Evolutionary conservation across 2,888 invertebrate genomes (phyloP).

Genomic region (Oxyscelio sp.): DNA sequence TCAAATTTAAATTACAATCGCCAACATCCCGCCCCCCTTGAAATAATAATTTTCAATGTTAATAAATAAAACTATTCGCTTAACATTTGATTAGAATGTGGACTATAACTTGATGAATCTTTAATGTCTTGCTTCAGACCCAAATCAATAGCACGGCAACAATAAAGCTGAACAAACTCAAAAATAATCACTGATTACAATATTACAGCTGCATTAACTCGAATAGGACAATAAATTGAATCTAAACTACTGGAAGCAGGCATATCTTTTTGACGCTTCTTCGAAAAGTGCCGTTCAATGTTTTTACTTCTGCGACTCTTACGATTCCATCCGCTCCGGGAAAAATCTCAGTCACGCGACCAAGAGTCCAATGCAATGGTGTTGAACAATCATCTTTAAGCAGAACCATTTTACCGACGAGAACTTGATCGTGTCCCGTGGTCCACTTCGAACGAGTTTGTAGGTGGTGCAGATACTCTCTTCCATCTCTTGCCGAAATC

Average conservation of each 20-base stretch:
- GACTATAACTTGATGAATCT: too few relatives aligned
- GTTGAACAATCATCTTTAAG: conserved; percentile 3
- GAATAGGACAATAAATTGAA: too few relatives aligned
- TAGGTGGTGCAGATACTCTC: conserved; percentile 31
- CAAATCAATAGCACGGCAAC: too few relatives aligned
- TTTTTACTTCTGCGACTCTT: conserved; percentile 20
- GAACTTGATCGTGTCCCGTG: not conserved
- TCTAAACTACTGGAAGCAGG: too few relatives aligned
- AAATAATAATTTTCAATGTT: conserved; percentile 1
- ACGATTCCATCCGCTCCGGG: conserved; percentile 4
- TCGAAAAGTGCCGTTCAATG: conserved; percentile 2
- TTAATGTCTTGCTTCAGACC: too few relatives aligned
- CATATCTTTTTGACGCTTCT: conserved; percentile 16
- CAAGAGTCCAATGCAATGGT: conserved; percentile 13
- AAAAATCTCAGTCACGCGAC: not conserved
- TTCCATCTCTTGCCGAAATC: conserved; percentile 24
- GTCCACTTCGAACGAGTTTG: conserved; percentile 32
- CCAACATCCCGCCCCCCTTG: conserved; percentile 9
- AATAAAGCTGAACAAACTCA: too few relatives aligned
- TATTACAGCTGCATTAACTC: too few relatives aligned
- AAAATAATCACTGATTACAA: too few relatives aligned
- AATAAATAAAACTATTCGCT: not conserved
- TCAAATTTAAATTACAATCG: not conserved
- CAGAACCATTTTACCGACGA: conserved; percentile 3
- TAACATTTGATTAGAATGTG: too few relatives aligned